phyloP scores from a whole-genome alignment of 2,888 invertebrate species.

The Tanypteryx hageni region DNA sequence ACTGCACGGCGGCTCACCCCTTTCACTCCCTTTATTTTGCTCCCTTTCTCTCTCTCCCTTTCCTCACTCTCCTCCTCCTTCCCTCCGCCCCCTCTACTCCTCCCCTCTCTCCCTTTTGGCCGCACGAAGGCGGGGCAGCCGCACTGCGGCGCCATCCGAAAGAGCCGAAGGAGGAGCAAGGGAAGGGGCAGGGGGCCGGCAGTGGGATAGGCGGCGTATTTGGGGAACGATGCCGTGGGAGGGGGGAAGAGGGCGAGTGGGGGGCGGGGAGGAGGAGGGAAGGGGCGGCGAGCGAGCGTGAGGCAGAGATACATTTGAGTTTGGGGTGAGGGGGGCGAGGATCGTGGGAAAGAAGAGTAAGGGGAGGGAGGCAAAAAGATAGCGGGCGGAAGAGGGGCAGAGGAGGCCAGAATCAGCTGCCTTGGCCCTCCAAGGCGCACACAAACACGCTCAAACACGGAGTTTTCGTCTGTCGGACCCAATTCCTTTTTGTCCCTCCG shows the following conservation, averaged over 20 bases:
- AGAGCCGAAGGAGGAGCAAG: background rate
- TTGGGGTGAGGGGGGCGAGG: too few species aligned
- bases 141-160: conserved; percentile 51
- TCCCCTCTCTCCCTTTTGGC: background rate
- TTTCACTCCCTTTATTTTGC: too few species aligned
- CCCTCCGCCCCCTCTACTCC: background rate
- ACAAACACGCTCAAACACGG: background rate
- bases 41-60: background rate
- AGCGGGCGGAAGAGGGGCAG: background rate
- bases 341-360: too few species aligned
- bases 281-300: too few species aligned
- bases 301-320: too few species aligned
- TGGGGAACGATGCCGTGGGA: too few species aligned
- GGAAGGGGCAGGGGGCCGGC: background rate
- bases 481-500: background rate
- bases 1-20: background rate
- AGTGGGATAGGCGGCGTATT: too few species aligned
- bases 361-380: background rate
- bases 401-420: conserved; percentile 6
- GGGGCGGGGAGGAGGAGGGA: background rate
- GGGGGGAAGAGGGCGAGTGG: background rate
- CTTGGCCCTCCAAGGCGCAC: too few species aligned
- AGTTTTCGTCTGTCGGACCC: background rate
- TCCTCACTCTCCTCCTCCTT: background rate
- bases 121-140: conserved; percentile 57